Evolutionary conservation across 2,797 vertebrate species (phyloP), one percentile per base, ranked within the genome.

Genomic region (Kryptopterus vitreolus): DNA sequence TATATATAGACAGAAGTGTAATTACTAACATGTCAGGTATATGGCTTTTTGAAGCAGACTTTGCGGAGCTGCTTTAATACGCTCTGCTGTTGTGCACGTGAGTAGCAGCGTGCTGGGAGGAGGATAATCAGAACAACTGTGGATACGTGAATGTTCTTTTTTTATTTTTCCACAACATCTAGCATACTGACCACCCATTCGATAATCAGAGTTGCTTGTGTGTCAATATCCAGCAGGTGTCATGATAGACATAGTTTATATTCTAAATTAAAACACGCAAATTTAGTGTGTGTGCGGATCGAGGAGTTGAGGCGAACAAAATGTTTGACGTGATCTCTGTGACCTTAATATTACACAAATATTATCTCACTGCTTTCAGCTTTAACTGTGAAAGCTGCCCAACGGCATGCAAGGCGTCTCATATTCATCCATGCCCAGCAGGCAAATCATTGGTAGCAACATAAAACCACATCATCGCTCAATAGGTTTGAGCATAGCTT

Each of bases 351-450:
- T 74, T 73, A 83, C 81, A 79, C 20, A 29, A 33, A 62, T 73
- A 52, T 66, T 71, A 52, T 22, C 74, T 75, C 43, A 57, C 77
- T 71, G 46, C 61, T 26, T 50, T 50, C 76, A 65, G 48, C 72
- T 68, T 78, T 46, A 48, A 65, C 58, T 46, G 61, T 75, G 43
- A 84, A 70, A 77, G 68, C 58, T 68, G 29, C 72, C 77, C n/a
- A 71, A 61, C 50, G 69, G 18, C 35, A 82, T 68, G 46, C 11
- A 59, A 35, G 63, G 55, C 46, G 33, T 66, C 38, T 29, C 61
- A 81, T 87, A 77, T 83, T 43, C n/a, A n/a, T n/a, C 83, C 76
- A 81, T 31, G 83, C 46, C 80, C 81, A 18, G 29, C 55, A 82
- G 43, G 58, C 55, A 76, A 61, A 63, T 52, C n/a, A 26, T 74